These are phyloP conservation scores for Drosophila punjabiensis DNA, from an alignment of 1,140 invertebrate species.

Conservation along the genomic window DNA sequence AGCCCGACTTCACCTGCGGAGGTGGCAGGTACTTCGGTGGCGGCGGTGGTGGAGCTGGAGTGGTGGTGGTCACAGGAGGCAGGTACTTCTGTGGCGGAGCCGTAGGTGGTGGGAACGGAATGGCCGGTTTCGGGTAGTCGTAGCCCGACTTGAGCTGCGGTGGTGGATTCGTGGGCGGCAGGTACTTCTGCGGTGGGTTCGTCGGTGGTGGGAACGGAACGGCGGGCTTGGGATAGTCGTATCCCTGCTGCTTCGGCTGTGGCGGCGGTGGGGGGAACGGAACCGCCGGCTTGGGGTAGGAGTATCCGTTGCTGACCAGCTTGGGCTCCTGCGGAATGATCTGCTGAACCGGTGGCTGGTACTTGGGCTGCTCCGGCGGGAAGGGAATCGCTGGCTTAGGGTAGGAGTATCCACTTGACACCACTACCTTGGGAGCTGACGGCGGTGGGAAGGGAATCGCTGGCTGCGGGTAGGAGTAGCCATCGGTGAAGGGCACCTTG, in stretches of 20 bases:
- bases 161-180: constrained; percentile 33
- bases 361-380: constrained; percentile 45
- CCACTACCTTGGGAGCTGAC: constrained; percentile 26
- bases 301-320: constrained; percentile 52
- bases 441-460: constrained; percentile 58
- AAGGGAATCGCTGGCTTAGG: constrained; percentile 61
- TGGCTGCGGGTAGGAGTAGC: constrained; percentile 58
- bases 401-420: constrained; percentile 53
- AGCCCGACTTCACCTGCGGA: constrained; percentile 39
- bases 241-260: constrained; percentile 20
- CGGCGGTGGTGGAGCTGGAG: constrained; percentile 17
- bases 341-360: constrained; percentile 43
- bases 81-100: constrained; percentile 50
- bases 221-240: constrained; percentile 60
- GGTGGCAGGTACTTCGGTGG: constrained; percentile 43
- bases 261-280: constrained; percentile 58
- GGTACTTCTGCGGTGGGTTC: constrained; percentile 30
- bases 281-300: constrained; percentile 70
- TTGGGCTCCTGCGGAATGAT: constrained; percentile 62
- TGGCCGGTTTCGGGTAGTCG: constrained; percentile 56
- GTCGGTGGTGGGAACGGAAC: constrained; percentile 55
- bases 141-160: constrained; percentile 51
- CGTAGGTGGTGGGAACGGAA: constrained; percentile 60
- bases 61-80: constrained; percentile 40
- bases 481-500: constrained; percentile 52